Conservation (phyloP, 2,888 invertebrate species). For the Alloplasta piceator region DNA sequence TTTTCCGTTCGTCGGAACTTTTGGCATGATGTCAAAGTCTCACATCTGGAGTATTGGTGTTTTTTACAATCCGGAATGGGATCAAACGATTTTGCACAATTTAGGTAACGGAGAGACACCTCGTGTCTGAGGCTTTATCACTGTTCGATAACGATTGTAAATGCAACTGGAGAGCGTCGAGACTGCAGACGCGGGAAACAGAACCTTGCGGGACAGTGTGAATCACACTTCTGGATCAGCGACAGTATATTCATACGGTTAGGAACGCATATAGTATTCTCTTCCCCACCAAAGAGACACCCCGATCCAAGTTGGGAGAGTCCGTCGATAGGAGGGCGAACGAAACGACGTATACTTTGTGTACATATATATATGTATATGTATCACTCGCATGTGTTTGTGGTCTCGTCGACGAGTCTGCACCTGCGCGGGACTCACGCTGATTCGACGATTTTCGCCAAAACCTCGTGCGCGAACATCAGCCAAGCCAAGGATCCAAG, state of each 20-base stretch:
- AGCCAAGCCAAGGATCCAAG: conserved; percentile 37
- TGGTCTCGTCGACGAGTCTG: conserved; percentile 13
- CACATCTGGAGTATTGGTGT: conserved; percentile 45
- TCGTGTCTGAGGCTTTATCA: neutral
- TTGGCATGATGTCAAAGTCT: conserved; percentile 3
- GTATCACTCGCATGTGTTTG: neutral
- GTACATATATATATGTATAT: neutral
- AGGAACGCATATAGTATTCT: too few species aligned
- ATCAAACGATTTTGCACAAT: neutral
- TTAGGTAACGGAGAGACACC: neutral
- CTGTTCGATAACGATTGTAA: neutral
- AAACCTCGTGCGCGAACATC: conserved; percentile 21
- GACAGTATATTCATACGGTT: conserved; percentile 19
- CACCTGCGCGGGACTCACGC: conserved; percentile 36
- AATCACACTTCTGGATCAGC: conserved; percentile 43
- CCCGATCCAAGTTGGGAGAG: conserved; percentile 21
- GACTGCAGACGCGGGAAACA: neutral
- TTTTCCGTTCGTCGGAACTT: conserved; percentile 42
- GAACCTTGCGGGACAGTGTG: conserved; percentile 37
- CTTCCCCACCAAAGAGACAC: neutral
- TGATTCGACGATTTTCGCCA: conserved; percentile 56
- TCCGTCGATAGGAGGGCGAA: conserved; percentile 42
- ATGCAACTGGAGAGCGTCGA: neutral
- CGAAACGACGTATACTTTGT: too few species aligned
- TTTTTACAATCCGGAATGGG: neutral